These are phyloP conservation scores for Acanthurus tractus DNA, from an alignment of 2,797 vertebrate species.

Conservation along the genomic window DNA sequence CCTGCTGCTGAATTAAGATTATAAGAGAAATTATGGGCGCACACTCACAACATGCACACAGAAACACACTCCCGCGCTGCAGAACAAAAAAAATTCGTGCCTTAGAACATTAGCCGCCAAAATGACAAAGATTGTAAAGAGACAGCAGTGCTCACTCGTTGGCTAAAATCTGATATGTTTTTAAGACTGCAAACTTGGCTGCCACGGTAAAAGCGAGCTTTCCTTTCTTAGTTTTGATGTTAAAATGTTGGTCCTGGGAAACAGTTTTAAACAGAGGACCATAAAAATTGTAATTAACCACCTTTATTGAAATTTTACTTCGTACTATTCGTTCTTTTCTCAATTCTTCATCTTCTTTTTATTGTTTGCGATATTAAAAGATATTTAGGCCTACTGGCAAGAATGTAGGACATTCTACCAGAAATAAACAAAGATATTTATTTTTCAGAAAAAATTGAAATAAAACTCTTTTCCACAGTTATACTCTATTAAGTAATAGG, in stretches of 20 bases:
- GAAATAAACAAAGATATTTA: neutral
- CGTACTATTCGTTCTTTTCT: neutral
- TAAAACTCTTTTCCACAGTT: neutral
- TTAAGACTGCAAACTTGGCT: neutral
- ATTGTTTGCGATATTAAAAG: neutral
- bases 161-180: fast-evolving
- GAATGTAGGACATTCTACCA: neutral
- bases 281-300: fast-evolving
- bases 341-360: neutral
- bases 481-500: neutral
- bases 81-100: neutral
- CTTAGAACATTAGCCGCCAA: conserved; percentile 83
- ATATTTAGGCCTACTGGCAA: too few species aligned
- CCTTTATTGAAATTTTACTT: neutral
- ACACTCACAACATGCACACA: conserved; percentile 1
- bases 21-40: neutral
- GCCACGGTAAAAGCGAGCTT: neutral
- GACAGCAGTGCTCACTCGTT: fast-evolving
- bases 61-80: conserved; percentile 68
- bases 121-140: conserved; percentile 59
- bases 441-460: too few species aligned
- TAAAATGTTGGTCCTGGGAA: neutral
- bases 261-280: neutral
- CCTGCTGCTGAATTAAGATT: neutral
- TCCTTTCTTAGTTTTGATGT: too few species aligned